Evolutionary conservation across 2,113 vertebrate species (phyloP).

Genomic region (Perca schrenkii): DNA sequence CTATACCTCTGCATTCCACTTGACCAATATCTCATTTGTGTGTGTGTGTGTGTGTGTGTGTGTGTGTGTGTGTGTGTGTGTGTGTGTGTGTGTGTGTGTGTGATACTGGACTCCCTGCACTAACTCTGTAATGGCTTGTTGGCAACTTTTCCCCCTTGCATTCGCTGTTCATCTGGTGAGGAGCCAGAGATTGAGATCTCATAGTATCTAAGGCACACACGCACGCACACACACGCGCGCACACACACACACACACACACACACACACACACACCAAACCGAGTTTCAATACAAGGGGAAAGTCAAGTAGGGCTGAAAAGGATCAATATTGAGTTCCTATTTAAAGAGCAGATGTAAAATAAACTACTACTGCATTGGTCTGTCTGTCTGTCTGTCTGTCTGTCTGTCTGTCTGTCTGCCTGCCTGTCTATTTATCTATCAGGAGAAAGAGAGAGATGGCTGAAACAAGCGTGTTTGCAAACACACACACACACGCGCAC

Average conservation of each 20-base stretch:
- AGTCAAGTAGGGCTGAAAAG: slow-evolving; percentile 17
- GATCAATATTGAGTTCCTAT: slow-evolving; percentile 49
- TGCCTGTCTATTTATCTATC: background rate
- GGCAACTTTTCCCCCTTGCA: slow-evolving; percentile 39
- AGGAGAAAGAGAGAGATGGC: too few relatives aligned
- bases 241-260: background rate
- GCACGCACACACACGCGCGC: slow-evolving; percentile 5
- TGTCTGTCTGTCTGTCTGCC: background rate
- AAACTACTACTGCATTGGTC: background rate
- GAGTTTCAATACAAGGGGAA: slow-evolving; percentile 4
- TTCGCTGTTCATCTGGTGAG: slow-evolving; percentile 29
- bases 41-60: background rate
- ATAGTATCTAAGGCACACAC: slow-evolving; percentile 22
- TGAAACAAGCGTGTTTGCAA: background rate
- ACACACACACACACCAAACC: background rate
- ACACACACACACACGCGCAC: background rate
- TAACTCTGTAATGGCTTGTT: slow-evolving; percentile 45
- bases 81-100: background rate
- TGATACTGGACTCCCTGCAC: slow-evolving; percentile 7
- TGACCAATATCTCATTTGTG: slow-evolving; percentile 22
- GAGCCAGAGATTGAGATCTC: slow-evolving; percentile 45
- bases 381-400: background rate
- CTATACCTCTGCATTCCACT: background rate
- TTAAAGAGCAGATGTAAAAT: slow-evolving; percentile 8
- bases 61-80: slow-evolving; percentile 9